Conservation (phyloP, 2,113 vertebrate genomes). For the Trogon melanurus region DNA sequence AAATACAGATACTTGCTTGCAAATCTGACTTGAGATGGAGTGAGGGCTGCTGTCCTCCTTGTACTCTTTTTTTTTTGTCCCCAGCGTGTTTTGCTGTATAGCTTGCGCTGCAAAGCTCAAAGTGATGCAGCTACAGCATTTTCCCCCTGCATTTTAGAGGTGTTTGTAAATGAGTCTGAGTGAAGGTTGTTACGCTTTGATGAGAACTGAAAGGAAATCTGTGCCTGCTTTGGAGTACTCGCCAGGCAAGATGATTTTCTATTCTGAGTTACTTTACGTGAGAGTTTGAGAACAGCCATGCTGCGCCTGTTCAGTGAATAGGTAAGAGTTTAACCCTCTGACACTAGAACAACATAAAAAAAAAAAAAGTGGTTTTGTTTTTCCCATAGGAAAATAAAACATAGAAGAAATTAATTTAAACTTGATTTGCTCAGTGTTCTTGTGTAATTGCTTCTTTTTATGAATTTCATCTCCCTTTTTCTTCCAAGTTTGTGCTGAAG, state of each 20-base stretch:
- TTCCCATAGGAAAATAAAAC: not conserved
- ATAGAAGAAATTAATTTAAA: not conserved
- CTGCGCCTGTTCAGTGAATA: not conserved
- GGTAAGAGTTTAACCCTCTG: not conserved
- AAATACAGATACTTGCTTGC: not conserved
- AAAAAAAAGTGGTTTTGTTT: not conserved
- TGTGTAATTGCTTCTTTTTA: not conserved
- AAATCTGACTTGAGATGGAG: not conserved
- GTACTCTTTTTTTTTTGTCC: not conserved
- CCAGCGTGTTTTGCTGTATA: not conserved
- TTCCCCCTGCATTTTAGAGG: not conserved
- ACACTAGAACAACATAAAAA: not conserved
- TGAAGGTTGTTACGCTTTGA: not conserved
- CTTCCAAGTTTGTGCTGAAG: conserved; percentile 92
- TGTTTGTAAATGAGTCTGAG: not conserved
- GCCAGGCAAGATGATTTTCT: not conserved
- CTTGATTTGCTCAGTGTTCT: not conserved
- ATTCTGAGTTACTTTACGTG: not conserved
- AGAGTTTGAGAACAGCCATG: not conserved
- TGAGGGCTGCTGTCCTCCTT: not conserved
- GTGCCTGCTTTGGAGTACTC: not conserved
- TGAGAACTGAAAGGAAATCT: not conserved
- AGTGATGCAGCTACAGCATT: not conserved
- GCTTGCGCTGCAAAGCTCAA: not conserved
- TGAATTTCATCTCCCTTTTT: not conserved